Percentiles rank a stretch among this genome's conserved stretches.
These are phyloP conservation scores for Hystrix cristata DNA, from an alignment of 2,113 vertebrate species.

Conservation along the genomic window DNA sequence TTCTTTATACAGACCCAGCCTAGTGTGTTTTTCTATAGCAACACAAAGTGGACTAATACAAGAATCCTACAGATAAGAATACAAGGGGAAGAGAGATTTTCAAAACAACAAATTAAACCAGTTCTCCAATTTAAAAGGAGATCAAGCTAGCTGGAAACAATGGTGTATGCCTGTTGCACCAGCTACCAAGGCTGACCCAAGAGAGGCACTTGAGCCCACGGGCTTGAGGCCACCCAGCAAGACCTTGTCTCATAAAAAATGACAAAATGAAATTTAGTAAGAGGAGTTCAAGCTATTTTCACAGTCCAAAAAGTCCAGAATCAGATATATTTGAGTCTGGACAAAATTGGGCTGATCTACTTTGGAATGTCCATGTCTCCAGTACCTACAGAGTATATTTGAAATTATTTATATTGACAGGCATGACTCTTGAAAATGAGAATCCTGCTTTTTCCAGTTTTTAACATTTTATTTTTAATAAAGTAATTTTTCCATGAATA, in stretches of 20 bases:
- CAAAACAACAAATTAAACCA: background rate
- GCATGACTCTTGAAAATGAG: background rate
- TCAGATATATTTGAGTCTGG: background rate
- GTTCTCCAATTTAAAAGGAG: slow-evolving; percentile 12
- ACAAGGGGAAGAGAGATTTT: background rate
- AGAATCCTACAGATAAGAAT: slow-evolving; percentile 11
- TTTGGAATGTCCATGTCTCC: background rate
- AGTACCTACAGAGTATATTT: background rate
- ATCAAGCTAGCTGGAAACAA: background rate
- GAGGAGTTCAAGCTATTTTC: background rate
- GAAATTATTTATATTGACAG: background rate
- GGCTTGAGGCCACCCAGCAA: background rate
- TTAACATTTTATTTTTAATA: slow-evolving; percentile 23
- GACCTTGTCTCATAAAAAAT: background rate
- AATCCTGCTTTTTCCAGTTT: background rate
- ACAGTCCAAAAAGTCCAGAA: background rate
- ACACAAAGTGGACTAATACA: background rate
- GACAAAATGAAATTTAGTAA: background rate
- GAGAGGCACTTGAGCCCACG: background rate
- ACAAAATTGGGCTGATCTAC: background rate
- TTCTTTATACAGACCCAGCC: background rate
- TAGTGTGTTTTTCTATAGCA: background rate
- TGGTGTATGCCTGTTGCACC: background rate
- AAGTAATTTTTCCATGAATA: background rate
- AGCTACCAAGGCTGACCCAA: background rate